Base-by-base conservation (phyloP, 2,888 invertebrate species). In the Bugula neritina region DNA sequence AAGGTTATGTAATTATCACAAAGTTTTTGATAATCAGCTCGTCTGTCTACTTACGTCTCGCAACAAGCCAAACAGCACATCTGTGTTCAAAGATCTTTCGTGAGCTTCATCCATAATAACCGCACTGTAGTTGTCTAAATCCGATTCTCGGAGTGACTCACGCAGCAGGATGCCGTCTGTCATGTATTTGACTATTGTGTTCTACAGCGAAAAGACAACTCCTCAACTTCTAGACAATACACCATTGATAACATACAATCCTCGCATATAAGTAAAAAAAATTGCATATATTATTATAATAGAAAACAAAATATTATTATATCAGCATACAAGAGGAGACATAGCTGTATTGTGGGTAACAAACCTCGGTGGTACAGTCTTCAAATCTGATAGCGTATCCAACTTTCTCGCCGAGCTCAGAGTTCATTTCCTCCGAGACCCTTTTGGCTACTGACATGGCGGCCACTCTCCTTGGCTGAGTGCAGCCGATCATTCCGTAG, bases 61-160 rank as follows among this genome's bases (percentile, higher is more conserved):
- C 17, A 98, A 87, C 75, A 98, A 85, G 10, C 99, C 99, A 83
- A 99, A 99, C 55, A 99, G 88, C 71, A 99, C 98, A 83, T 99
- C 99, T 0, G 99, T 99, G 74, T 94, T 97, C 2, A 99, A 88
- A 0, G 97, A 97, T 0, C 99, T 87, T 85, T 99, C 99, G 86
- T 99, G 99, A 73, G 99, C 99, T 86, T 99, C 99, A 85, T 99
- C 99, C 99, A 99, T 99, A 77, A 99, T 98, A 77, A 99, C 88
- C 0, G 94, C 97, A 80, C 94, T 93, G 87, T 99, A 99, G 82
- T 94, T 90, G 84, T 99, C 98, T 75, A 99, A 87, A 85, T 99
- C 98, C 0, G 96, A 91, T 81, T 99, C 99, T 0, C 97, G 87
- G 25, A 99, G 88, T 71, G 97, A 98, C 84, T 99, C 99, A 73